Evolutionary conservation across 2,113 vertebrate genomes (phyloP).

Genomic region (Neolamprologus caudopunctatus): DNA sequence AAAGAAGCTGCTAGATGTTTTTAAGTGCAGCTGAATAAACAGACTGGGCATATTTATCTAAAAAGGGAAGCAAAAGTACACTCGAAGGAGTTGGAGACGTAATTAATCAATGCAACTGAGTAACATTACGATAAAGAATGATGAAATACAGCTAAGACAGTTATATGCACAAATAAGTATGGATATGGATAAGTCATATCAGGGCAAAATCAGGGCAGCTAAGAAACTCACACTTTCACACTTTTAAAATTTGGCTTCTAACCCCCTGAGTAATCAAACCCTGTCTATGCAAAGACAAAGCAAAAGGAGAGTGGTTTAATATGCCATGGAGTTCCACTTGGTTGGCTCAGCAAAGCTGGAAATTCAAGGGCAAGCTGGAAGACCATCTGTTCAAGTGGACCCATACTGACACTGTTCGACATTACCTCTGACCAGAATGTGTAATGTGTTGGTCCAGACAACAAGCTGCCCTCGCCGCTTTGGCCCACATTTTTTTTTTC

Average conservation of each 20-base stretch:
- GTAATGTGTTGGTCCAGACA: neutral
- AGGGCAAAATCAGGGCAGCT: neutral
- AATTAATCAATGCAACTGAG: neutral
- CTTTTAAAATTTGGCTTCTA: neutral
- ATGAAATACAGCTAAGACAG: neutral
- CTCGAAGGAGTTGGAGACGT: neutral
- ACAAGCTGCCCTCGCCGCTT: neutral
- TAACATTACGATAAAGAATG: neutral
- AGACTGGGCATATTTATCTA: neutral
- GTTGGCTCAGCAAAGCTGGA: constrained; percentile 19
- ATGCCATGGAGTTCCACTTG: constrained; percentile 14
- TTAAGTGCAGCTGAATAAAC: neutral
- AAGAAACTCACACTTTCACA: neutral
- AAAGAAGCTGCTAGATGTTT: neutral
- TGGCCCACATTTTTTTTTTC: neutral
- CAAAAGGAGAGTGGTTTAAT: constrained; percentile 17
- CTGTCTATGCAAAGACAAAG: neutral
- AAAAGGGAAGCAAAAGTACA: neutral
- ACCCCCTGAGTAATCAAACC: neutral
- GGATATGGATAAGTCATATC: neutral
- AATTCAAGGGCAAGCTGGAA: constrained; percentile 46
- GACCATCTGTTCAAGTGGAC: constrained; percentile 59
- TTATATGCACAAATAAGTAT: neutral
- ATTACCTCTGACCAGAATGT: constrained; percentile 39
- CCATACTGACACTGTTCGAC: neutral